Evolutionary conservation across 2,797 vertebrate genomes (phyloP), one percentile per base, ranked within the genome.

Genomic region (Semotilus atromaculatus): DNA sequence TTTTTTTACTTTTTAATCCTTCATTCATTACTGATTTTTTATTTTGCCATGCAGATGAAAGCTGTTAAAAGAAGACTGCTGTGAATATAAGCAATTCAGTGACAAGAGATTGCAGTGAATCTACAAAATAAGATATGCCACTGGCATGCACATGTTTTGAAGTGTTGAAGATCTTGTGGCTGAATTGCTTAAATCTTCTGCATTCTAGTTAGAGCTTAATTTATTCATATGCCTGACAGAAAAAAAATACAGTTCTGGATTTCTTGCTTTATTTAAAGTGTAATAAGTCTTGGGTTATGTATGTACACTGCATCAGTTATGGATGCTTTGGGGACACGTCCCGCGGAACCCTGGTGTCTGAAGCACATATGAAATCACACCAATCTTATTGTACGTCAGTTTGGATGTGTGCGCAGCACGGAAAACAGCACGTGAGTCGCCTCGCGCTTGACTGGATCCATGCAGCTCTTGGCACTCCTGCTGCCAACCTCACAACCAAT

Each of bases 1-100:
- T 68, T 26, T 72, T 31, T 70, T 40, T 74, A 74, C n/a, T n/a
- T n/a, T n/a, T n/a, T n/a, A n/a, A n/a, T 48, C 9, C 45, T 51
- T 51, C 11, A 73, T 14, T 16, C 7, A 21, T 19, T 34, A 7
- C 45, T 34, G 8, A 14, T 36, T 55, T 73, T 36, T 36, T 0
- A 36, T 23, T 76, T 58, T 26, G 73, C 34, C 31, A 38, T 36
- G 31, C 13, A 36, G 73, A 55, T 23, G 7, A 76, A 58, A 58
- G 13, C 34, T 38, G 23, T 55, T 40, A 40, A 76, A 36, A 40
- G 51, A 76, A 0, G 7, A 76, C 21, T 18, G 34, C 51, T 76
- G 34, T 58, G 53, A 38, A 60, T 76, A 76, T 67, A 67, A 36
- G 31, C 64, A 36, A 36, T n/a, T 55, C 19, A 55, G 31, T 36